Percentiles rank a stretch among this genome's conserved stretches.
phyloP scores from a whole-genome alignment of 2,113 vertebrate genomes.

The Apodemus sylvaticus region DNA sequence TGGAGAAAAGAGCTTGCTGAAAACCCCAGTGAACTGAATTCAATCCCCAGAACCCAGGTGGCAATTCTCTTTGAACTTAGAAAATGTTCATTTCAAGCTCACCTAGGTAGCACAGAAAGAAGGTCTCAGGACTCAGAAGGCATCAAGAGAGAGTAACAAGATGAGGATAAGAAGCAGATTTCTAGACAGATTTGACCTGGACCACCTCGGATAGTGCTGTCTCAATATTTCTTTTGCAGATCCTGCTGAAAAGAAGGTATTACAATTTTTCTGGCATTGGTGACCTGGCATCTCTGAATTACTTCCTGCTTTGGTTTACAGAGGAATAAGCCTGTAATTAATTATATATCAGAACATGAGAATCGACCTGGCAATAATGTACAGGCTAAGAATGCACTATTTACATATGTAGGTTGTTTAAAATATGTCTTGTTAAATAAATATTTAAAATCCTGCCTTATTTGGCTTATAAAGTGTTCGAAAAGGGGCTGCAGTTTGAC shows the following conservation, averaged over 20 bases:
- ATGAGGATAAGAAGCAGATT: not conserved
- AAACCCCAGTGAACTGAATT: not conserved
- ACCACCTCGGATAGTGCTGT: not conserved
- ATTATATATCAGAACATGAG: conserved; percentile 85
- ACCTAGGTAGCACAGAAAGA: not conserved
- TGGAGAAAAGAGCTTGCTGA: too few relatives aligned
- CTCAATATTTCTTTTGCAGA: not conserved
- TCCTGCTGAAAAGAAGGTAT: conserved; percentile 37
- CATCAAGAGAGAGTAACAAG: not conserved
- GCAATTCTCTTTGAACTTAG: not conserved
- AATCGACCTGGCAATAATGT: conserved; percentile 84
- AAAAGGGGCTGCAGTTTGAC: conserved; percentile 73
- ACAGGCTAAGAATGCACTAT: conserved; percentile 82
- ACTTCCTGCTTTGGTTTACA: conserved; percentile 80
- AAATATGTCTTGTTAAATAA: conserved; percentile 87
- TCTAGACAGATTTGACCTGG: not conserved
- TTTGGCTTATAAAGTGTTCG: conserved; percentile 85
- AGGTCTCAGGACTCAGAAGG: not conserved
- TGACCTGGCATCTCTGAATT: conserved; percentile 79
- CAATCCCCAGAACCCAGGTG: not conserved
- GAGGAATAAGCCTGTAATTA: conserved; percentile 81
- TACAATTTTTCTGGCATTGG: conserved; percentile 65
- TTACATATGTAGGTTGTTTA: conserved; percentile 86
- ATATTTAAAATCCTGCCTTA: conserved; percentile 87
- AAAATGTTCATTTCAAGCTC: not conserved